Conservation (phyloP, 2,113 vertebrate genomes). For the Cygnus buccinator region DNA sequence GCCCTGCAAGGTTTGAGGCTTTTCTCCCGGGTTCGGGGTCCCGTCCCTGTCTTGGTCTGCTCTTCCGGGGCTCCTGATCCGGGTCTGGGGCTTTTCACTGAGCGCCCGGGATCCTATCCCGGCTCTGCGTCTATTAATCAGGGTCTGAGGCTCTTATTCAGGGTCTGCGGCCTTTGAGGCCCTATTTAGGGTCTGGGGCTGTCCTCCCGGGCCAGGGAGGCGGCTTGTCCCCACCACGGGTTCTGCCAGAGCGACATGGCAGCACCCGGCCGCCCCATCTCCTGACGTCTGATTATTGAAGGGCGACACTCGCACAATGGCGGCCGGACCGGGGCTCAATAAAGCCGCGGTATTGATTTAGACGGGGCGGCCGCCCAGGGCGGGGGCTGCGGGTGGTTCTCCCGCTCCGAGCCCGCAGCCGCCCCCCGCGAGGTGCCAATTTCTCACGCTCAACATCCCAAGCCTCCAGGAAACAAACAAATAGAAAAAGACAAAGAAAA, state of each 20-base stretch:
- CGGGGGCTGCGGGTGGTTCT: not conserved
- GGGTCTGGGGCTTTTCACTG: fast-evolving
- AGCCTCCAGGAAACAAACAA: no score
- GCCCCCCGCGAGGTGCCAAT: not conserved
- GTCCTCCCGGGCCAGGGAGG: not conserved
- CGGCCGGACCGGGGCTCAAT: not conserved
- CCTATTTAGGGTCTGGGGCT: not conserved
- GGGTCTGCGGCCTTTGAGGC: not conserved
- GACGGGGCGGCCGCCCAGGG: not conserved
- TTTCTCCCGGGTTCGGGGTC: not conserved
- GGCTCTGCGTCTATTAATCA: fast-evolving
- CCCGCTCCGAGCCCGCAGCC: not conserved
- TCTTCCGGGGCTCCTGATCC: not conserved
- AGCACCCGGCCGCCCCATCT: not conserved
- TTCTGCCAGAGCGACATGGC: not conserved
- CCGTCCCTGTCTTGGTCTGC: not conserved
- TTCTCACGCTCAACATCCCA: not conserved
- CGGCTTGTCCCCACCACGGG: not conserved
- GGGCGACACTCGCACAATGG: conserved; percentile 14
- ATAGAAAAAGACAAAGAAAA: not conserved
- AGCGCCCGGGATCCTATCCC: not conserved
- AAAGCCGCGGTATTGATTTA: not conserved
- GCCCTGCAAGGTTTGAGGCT: not conserved
- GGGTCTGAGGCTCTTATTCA: not conserved
- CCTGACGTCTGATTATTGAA: not conserved